Base-by-base conservation (phyloP, 2,113 vertebrate species). In the Hystrix brachyura region DNA sequence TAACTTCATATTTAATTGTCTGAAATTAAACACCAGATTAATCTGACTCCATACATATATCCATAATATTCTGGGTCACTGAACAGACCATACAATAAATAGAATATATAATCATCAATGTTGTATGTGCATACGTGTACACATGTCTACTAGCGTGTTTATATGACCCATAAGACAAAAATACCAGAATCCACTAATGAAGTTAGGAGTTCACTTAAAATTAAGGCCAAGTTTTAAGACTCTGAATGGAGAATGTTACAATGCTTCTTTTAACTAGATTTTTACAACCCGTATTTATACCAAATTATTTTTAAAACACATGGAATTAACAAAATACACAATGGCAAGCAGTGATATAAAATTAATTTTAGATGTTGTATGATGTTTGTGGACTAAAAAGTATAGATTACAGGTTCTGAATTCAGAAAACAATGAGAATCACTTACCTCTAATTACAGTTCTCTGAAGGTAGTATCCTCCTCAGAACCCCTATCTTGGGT, bases 401-500 rank as follows among this genome's bases (percentile, higher is more conserved):
- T 23, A 1, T 53, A 79, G n/a, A 5, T 62, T 94, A 23, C 11
- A 86, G 15, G 69, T 94, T 91, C 32, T 84, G 43, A 96, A 95
- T 97, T 97, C 51, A 96, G 65, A 92, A 96, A 96, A 92, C 57
- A 96, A 90, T 94, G 94, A 97, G 96, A 98, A 98, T 98, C 98
- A 99, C 98, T 99, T 98, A 99, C 98, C 98, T 99, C 98, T 98
- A 98, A 98, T 97, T 98, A 98, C 97, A 98, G 96, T 98, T 98
- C 98, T 99, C 97, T 98, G 98, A 98, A 98, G 98, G 98, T 98
- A 99, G 98, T 98, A 98, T 99, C 98, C 98, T 99, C 98, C 98
- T 98, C 98, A 99, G 98, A 98, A 98, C 97, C 96, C 98, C 98
- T 98, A 98, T 98, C 98, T 98, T 99, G 98, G 98, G 98, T 98